phyloP scores from a whole-genome alignment of 2,888 invertebrate genomes.

The Ctenicera cuprea region DNA sequence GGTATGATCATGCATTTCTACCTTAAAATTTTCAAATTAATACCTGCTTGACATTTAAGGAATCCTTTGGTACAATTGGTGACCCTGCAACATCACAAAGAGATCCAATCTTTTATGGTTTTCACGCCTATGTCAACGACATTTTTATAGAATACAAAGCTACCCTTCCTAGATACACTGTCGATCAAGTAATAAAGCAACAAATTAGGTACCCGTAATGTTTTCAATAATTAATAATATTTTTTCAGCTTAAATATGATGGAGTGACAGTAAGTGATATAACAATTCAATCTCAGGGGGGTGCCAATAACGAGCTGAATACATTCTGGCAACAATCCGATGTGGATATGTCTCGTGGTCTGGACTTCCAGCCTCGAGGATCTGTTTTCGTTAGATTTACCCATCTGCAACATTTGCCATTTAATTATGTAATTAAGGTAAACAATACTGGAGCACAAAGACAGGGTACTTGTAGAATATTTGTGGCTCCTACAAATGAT shows the following conservation, averaged over 20 bases:
- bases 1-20: conserved; percentile 70
- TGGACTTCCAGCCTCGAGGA: conserved; percentile 86
- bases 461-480: conserved; percentile 80
- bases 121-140: conserved; percentile 86
- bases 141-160: conserved; percentile 84
- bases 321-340: conserved; percentile 87
- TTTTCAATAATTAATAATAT: not conserved
- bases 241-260: conserved; percentile 76
- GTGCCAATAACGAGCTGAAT: conserved; percentile 74
- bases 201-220: not conserved
- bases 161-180: conserved; percentile 79
- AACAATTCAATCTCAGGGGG: conserved; percentile 73
- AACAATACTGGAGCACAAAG: conserved; percentile 74
- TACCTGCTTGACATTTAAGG: conserved; percentile 71
- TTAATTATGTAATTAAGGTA: conserved; percentile 78
- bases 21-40: not conserved
- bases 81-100: conserved; percentile 89
- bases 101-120: conserved; percentile 89
- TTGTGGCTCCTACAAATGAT: conserved; percentile 78
- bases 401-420: conserved; percentile 84
- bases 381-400: conserved; percentile 81
- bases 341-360: conserved; percentile 83
- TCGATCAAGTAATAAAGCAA: conserved; percentile 72
- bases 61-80: conserved; percentile 86
- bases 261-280: conserved; percentile 77